Percentiles rank a stretch among this genome's conserved stretches.
Evolutionary conservation across 1,140 invertebrate species (phyloP).

Genomic region (Bombus consobrinus): DNA sequence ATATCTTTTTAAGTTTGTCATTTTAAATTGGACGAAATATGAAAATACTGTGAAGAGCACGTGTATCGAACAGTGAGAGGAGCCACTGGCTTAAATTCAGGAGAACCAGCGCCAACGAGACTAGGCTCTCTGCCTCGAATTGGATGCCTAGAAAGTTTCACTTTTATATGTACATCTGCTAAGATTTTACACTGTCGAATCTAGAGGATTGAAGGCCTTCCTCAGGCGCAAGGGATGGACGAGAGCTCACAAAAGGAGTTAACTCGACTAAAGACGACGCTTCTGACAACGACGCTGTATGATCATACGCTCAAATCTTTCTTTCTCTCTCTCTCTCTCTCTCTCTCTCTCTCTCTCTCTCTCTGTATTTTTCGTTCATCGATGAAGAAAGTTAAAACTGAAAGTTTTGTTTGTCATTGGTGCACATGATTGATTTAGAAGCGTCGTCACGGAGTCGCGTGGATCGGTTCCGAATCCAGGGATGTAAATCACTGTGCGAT

Average conservation of each 20-base stretch:
- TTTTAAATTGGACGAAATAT: neutral
- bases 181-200: slow-evolving; percentile 10
- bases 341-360: no score
- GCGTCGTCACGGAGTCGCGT: slow-evolving; percentile 25
- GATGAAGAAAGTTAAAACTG: neutral
- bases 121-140: neutral
- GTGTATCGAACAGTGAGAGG: neutral
- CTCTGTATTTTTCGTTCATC: neutral
- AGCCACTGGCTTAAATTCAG: neutral
- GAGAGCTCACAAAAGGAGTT: neutral
- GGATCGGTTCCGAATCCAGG: slow-evolving; percentile 39
- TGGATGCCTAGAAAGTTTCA: slow-evolving; percentile 23
- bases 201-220: no score
- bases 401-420: neutral
- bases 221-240: neutral
- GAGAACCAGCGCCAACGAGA: neutral
- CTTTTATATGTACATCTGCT: slow-evolving; percentile 23
- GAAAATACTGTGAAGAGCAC: neutral
- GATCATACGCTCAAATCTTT: neutral
- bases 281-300: neutral
- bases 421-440: neutral
- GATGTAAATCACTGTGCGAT: slow-evolving; percentile 65
- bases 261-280: neutral
- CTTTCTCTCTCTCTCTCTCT: neutral
- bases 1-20: neutral